These are phyloP conservation scores for Avahi laniger DNA, from an alignment of 2,797 vertebrate genomes.

Conservation along the genomic window DNA sequence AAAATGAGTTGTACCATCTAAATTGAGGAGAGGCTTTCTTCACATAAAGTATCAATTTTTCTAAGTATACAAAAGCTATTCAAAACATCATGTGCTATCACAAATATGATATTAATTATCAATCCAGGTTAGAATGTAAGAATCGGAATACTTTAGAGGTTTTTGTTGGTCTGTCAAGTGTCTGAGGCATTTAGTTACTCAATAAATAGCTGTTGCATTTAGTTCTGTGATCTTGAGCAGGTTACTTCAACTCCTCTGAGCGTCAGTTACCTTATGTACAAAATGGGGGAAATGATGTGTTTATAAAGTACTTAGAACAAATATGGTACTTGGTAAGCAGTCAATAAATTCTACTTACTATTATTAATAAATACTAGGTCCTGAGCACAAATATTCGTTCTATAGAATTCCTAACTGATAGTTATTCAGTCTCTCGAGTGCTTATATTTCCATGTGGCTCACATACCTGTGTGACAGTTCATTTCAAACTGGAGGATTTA, in stretches of 20 bases:
- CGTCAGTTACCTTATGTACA: background rate
- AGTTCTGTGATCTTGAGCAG: background rate
- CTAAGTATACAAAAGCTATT: background rate
- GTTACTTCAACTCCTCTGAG: background rate
- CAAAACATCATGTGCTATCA: background rate
- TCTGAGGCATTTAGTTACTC: background rate
- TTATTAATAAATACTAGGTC: background rate
- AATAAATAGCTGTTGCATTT: background rate
- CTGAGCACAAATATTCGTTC: background rate
- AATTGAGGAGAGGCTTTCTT: background rate
- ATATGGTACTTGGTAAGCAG: background rate
- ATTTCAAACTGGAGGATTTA: background rate
- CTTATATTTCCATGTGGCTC: background rate
- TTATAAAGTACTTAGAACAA: background rate
- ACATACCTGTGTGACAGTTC: background rate
- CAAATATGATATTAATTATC: background rate
- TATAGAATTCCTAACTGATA: background rate
- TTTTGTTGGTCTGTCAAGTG: background rate
- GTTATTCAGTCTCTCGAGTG: background rate
- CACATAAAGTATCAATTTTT: background rate
- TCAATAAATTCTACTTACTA: background rate
- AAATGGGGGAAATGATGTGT: background rate
- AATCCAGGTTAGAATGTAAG: background rate
- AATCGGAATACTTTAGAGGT: background rate
- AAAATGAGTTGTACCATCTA: background rate